phyloP scores from a whole-genome alignment of 2,888 invertebrate genomes.

The Ptilodon capucinus region DNA sequence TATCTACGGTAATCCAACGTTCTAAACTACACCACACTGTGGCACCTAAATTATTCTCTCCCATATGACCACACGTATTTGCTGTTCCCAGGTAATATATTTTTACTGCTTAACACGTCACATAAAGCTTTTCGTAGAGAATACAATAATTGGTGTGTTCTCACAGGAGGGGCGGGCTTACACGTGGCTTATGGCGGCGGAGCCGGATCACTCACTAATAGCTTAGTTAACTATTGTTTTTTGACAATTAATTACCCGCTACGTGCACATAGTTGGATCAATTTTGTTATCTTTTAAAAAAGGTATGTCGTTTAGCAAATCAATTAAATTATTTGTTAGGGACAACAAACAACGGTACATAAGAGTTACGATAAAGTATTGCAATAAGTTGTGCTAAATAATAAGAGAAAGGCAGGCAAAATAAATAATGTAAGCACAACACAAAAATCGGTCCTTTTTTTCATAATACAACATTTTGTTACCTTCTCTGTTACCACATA shows the following conservation, averaged over 20 bases:
- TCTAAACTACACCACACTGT: neutral
- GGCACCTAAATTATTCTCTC: neutral
- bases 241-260: neutral
- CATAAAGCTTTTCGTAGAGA: constrained; percentile 21
- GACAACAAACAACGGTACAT: too few species aligned
- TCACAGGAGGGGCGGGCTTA: constrained; percentile 16
- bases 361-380: too few species aligned
- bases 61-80: constrained; percentile 10
- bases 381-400: too few species aligned
- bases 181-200: constrained; percentile 23
- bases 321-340: too few species aligned
- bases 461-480: too few species aligned
- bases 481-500: too few species aligned
- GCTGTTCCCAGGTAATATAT: constrained; percentile 28
- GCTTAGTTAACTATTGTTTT: neutral
- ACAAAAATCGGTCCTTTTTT: too few species aligned
- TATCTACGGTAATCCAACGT: too few species aligned
- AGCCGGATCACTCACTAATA: constrained; percentile 2
- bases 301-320: neutral
- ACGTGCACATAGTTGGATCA: neutral
- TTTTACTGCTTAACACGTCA: constrained; percentile 23
- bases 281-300: too few species aligned
- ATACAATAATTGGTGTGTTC: neutral
- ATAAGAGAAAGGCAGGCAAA: too few species aligned
- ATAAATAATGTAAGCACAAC: too few species aligned